Percentiles rank a stretch among this genome's conserved stretches.
These are phyloP conservation scores for Hycleus cichorii DNA, from an alignment of 1,140 invertebrate species.

Conservation along the genomic window DNA sequence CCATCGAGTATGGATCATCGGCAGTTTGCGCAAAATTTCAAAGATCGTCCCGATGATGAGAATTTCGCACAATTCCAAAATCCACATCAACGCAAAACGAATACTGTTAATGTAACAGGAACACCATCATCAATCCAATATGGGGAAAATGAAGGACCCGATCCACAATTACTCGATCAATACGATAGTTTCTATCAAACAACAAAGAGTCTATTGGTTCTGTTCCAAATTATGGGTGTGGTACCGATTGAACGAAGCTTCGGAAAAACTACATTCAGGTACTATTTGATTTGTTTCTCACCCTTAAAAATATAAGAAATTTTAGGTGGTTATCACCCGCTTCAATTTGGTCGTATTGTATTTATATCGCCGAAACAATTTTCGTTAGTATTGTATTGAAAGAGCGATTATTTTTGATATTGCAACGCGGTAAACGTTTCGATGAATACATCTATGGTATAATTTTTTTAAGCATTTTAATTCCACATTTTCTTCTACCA, in stretches of 20 bases:
- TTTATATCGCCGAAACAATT: conserved; percentile 35
- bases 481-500: conserved; percentile 58
- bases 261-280: conserved; percentile 41
- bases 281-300: background rate
- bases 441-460: conserved; percentile 64
- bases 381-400: conserved; percentile 37
- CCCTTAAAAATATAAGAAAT: background rate
- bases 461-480: conserved; percentile 61
- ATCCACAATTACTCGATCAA: conserved; percentile 43
- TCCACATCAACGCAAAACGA: background rate
- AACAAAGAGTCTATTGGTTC: conserved; percentile 55
- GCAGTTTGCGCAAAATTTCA: too few species aligned
- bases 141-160: conserved; percentile 16
- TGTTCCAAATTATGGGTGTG: conserved; percentile 64
- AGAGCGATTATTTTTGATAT: conserved; percentile 33
- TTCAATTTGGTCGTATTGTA: conserved; percentile 35
- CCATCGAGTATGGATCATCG: too few species aligned
- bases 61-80: too few species aligned
- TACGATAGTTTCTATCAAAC: conserved; percentile 59
- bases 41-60: too few species aligned
- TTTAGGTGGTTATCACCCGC: conserved; percentile 37
- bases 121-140: conserved; percentile 3
- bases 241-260: conserved; percentile 59
- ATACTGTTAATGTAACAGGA: conserved; percentile 11
- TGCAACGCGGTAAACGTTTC: conserved; percentile 53